Evolutionary conservation across 2,888 invertebrate genomes (phyloP), one percentile per base, ranked within the genome.

Genomic region (Caenorhabditis japonica): DNA sequence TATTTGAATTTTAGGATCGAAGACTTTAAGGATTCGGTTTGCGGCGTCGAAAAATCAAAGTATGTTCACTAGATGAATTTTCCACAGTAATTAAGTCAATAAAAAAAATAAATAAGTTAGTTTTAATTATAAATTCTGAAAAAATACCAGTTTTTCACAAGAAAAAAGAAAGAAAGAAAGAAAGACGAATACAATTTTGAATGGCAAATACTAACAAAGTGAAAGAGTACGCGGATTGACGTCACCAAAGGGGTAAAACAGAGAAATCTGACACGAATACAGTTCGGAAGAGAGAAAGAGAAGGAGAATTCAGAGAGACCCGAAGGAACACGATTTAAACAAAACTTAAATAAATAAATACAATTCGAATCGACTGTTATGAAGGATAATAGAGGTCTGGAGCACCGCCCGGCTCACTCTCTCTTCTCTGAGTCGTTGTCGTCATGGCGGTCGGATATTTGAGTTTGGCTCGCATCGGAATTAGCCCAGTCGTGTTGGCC

Each of bases 401-500:
- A 13, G 69, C 19, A 7, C 23, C 33, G 10, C 51, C 41, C 19
- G 17, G 43, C 17, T 68, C 68, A 43, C 39, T 44, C 21, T 70
- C 61, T 19, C 61, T 41, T 46, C 71, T 41, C 13, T 68, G 51
- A 23, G 49, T n/a, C 17, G 43, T 58, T n/a, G n/a, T n/a, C 41
- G 44, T 41, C 66, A 66, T 73, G 10, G 30, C 43, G 10, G 61
- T 60, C 25, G 73, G 69, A 59, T 75, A 72, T 51, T 79, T 79
- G 23, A 79, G 56, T 44, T 76, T 75, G 3, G 79, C 79, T 3
- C 79, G 51, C 77, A 79, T 77, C 12, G 79, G 79, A 43, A 79
- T 68, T 49, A 79, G 47, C 41, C 56, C 66, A 21, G 66, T 62
- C 15, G 69, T 69, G 46, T 56, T 74, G 15, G 61, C 62, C 3